Evolutionary conservation across 1,140 invertebrate genomes (phyloP).

Genomic region (Chlorops oryzae): DNA sequence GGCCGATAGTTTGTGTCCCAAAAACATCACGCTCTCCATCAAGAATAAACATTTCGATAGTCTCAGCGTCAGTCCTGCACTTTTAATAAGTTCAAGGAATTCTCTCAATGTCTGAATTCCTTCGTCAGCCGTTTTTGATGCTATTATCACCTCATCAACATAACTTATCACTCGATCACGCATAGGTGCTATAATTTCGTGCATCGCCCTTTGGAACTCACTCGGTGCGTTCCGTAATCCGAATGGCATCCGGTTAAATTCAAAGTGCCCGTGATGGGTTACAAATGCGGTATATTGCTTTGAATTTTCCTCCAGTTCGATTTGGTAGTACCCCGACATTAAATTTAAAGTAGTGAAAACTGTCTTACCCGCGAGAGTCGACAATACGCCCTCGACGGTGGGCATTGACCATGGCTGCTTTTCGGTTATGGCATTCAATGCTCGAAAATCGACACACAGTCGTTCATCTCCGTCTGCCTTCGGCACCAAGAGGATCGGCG

Average conservation of each 20-base stretch:
- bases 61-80: no score
- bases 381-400: slow-evolving; percentile 41
- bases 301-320: slow-evolving; percentile 29
- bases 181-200: no score
- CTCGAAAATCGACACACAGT: slow-evolving; percentile 44
- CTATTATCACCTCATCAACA: no score
- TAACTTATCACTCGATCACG: no score
- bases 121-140: no score
- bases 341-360: slow-evolving; percentile 45
- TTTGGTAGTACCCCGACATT: slow-evolving; percentile 40
- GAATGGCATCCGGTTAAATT: slow-evolving; percentile 47
- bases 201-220: slow-evolving; percentile 44
- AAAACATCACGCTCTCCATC: slow-evolving; percentile 16
- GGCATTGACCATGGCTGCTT: slow-evolving; percentile 32
- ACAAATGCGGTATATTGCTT: slow-evolving; percentile 47
- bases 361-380: slow-evolving; percentile 23
- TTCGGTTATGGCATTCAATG: slow-evolving; percentile 35
- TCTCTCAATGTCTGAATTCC: no score
- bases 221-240: slow-evolving; percentile 42
- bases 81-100: no score
- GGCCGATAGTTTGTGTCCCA: no score
- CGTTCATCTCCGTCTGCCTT: slow-evolving; percentile 34
- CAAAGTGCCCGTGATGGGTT: slow-evolving; percentile 37
- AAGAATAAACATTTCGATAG: slow-evolving; percentile 31
- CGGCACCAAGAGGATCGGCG: slow-evolving; percentile 37